Conservation (phyloP, 2,797 vertebrate genomes). For the Aplochiton taeniatus region DNA sequence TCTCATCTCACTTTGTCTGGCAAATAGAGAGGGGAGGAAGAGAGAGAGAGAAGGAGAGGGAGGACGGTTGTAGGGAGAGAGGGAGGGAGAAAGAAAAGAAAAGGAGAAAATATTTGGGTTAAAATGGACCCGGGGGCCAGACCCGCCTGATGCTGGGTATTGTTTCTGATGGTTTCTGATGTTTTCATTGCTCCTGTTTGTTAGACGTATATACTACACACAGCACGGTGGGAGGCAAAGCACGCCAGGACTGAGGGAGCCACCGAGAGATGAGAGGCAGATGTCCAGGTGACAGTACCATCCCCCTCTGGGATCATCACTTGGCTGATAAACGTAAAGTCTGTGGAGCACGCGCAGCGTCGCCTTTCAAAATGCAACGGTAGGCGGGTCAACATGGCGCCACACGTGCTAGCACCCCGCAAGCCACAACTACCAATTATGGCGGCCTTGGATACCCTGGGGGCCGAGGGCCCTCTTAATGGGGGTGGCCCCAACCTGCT, state of each 20-base stretch:
- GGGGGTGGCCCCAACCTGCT: constrained; percentile 56
- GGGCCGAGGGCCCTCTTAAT: constrained; percentile 44
- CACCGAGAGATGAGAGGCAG: too few species aligned
- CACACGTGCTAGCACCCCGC: constrained; percentile 46
- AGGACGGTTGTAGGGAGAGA: constrained; percentile 14
- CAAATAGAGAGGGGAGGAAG: constrained; percentile 26
- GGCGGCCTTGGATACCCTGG: constrained; percentile 55
- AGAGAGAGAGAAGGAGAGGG: background rate
- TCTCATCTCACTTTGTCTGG: constrained; percentile 28
- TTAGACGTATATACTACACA: too few species aligned
- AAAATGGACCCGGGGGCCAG: background rate
- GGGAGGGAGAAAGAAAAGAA: constrained; percentile 13
- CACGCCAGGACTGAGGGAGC: too few species aligned
- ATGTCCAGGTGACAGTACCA: too few species aligned
- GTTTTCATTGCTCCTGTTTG: too few species aligned
- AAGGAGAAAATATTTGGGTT: constrained; percentile 19
- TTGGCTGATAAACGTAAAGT: too few species aligned
- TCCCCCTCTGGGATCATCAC: too few species aligned
- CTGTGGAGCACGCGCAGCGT: constrained; percentile 28
- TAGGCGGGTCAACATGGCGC: constrained; percentile 68
- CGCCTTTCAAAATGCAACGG: constrained; percentile 69
- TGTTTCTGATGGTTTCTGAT: too few species aligned
- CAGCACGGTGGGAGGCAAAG: too few species aligned
- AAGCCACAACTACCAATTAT: constrained; percentile 76
- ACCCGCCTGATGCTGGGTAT: background rate